Conservation (phyloP, 2,888 invertebrate species). For the Amphipoea lucens region DNA sequence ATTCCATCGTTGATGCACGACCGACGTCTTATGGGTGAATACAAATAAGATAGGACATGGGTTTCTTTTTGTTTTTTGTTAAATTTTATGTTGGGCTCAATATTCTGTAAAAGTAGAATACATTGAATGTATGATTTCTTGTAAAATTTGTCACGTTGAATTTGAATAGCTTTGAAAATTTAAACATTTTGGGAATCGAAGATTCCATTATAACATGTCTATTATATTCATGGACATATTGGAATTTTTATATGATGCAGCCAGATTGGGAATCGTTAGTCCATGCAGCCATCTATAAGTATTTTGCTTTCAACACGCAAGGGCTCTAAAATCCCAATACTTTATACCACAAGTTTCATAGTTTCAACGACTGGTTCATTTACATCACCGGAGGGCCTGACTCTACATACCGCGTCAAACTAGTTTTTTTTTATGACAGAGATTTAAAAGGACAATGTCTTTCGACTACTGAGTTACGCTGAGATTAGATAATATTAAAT, state of each 20-base stretch:
- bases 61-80: constrained; percentile 29
- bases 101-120: constrained; percentile 28
- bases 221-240: not conserved
- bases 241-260: not conserved
- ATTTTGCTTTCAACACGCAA: not conserved
- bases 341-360: constrained; percentile 11
- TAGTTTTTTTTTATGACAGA: constrained; percentile 79
- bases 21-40: constrained; percentile 66
- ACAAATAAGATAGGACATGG: constrained; percentile 67
- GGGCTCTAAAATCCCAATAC: constrained; percentile 7
- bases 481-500: constrained; percentile 82
- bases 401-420: constrained; percentile 62
- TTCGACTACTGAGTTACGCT: constrained; percentile 81
- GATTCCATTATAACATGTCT: not conserved
- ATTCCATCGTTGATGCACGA: constrained; percentile 79
- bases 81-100: constrained; percentile 15
- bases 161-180: not conserved
- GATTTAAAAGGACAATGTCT: constrained; percentile 79
- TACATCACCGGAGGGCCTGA: constrained; percentile 32
- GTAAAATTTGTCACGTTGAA: constrained; percentile 12
- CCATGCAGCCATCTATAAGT: not conserved
- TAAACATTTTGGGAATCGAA: not conserved
- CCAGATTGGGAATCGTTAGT: not conserved
- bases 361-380: constrained; percentile 37
- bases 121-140: constrained; percentile 25